A percentile compares a stretch with the other conserved stretches of the same genome.
These are phyloP conservation scores for Cosmia trapezina DNA, from an alignment of 2,888 invertebrate genomes.

Conservation along the genomic window DNA sequence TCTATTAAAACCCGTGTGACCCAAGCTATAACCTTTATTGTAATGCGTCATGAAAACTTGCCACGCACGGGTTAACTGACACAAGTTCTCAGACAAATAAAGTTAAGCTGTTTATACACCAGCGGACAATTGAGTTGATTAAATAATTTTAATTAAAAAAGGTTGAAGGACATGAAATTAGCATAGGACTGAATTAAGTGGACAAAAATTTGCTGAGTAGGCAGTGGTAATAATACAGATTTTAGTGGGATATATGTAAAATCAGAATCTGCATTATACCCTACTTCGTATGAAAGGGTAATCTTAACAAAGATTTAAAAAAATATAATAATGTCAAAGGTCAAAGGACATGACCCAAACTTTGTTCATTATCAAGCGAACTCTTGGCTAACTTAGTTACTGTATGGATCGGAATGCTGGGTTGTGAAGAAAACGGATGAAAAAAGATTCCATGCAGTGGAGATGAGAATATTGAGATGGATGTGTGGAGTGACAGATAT, in stretches of 20 bases:
- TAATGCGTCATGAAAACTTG: conserved; percentile 42
- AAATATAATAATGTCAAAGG: background rate
- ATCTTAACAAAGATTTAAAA: background rate
- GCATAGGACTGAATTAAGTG: conserved; percentile 16
- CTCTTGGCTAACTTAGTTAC: background rate
- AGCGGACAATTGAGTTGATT: conserved; percentile 24
- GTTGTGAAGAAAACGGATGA: too few relatives aligned
- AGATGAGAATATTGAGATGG: too few relatives aligned
- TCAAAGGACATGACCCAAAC: background rate
- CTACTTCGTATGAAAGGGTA: background rate
- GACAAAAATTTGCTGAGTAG: background rate
- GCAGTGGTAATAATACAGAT: background rate
- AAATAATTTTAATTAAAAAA: conserved; percentile 47
- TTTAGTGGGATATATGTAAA: background rate
- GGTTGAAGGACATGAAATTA: conserved; percentile 22
- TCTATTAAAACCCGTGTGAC: conserved; percentile 12
- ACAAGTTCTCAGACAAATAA: conserved; percentile 52
- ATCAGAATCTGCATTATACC: background rate
- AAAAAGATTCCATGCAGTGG: too few relatives aligned
- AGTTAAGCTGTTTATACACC: conserved; percentile 54
- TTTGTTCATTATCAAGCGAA: background rate
- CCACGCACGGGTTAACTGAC: conserved; percentile 23
- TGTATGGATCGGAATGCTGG: too few relatives aligned
- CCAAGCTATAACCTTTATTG: conserved; percentile 13
- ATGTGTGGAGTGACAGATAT: too few relatives aligned